Percentiles rank a stretch among this genome's conserved stretches.
phyloP scores from a whole-genome alignment of 1,140 invertebrate genomes.

The Condylostylus longicornis region DNA sequence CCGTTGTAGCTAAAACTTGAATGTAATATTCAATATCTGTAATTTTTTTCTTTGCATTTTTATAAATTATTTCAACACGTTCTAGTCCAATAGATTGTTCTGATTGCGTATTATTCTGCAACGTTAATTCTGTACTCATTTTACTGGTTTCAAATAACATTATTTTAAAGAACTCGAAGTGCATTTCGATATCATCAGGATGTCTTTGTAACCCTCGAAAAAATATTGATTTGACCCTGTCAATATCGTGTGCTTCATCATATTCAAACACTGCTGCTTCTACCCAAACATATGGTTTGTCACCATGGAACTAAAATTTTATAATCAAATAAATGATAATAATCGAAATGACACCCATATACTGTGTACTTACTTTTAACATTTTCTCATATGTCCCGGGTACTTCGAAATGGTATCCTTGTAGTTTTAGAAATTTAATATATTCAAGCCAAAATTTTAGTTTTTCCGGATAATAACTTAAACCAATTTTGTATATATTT shows the following conservation, averaged over 20 bases:
- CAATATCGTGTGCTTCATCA: slow-evolving; percentile 16
- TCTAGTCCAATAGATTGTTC: slow-evolving; percentile 21
- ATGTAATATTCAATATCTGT: slow-evolving; percentile 19
- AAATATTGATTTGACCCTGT: slow-evolving; percentile 18
- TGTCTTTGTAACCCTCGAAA: slow-evolving; percentile 23
- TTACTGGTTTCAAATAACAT: slow-evolving; percentile 16
- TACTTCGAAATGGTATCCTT: slow-evolving; percentile 17
- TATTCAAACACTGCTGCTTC: slow-evolving; percentile 23
- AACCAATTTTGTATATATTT: slow-evolving; percentile 20
- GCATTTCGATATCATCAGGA: slow-evolving; percentile 14
- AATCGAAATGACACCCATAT: background rate
- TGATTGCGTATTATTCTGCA: slow-evolving; percentile 15
- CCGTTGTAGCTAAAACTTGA: slow-evolving; percentile 17
- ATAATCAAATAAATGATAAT: background rate
- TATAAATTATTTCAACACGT: slow-evolving; percentile 19
- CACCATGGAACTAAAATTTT: slow-evolving; percentile 19
- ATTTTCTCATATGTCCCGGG: slow-evolving; percentile 27
- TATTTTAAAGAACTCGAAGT: slow-evolving; percentile 24
- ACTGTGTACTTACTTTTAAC: slow-evolving; percentile 15
- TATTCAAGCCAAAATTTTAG: slow-evolving; percentile 19
- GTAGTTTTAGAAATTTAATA: slow-evolving; percentile 23
- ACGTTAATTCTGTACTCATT: slow-evolving; percentile 10
- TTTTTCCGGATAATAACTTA: slow-evolving; percentile 18
- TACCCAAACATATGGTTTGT: slow-evolving; percentile 17
- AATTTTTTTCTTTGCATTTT: slow-evolving; percentile 20